Base-by-base conservation (phyloP, 1,140 invertebrate genomes). In the Listronotus bonariensis region DNA sequence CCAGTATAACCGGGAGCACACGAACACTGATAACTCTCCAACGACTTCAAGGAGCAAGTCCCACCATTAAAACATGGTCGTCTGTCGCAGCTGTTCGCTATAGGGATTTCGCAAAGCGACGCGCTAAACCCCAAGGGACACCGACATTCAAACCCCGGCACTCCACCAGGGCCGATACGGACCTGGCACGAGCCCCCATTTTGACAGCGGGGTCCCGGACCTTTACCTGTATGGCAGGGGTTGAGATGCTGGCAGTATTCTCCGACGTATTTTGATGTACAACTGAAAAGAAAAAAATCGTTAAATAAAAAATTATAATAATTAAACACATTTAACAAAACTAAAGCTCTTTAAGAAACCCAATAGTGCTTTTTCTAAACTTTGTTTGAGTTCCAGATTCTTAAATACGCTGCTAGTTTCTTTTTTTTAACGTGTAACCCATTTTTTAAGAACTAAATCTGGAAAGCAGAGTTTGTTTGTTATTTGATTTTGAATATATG, bases 201-300 rank as follows among this genome's bases (percentile, higher is more conserved):
- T 79, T 96, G 92, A 80, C 92, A 95, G 43, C 92, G 86, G 11
- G 86, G 83, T 18, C 85, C 86, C 9, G 86, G 83, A 0, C 87
- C 86, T 48, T 60, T 68, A 6, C 89, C 92, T 48, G 91, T 93
- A 74, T 92, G 86, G 79, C 96, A 98, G 0, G 96, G 95, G 81
- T 97, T 97, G 63, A 87, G 82, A 77, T 95, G 88, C 76, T 97
- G 91, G 76, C 96, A 98, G 81, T 93, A 97, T 78, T 96, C 93
- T 68, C 95, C 95, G 42, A 95, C 92, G 81, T 89, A 96, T 76
- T 89, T 87, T 15, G 91, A 87, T 58, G 92, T 92, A 79, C 96
- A 98, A 75, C 95, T 97, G 89, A 85, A 92, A 80, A 80, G 80
- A 81, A 80, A 72, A 77, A 72, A 74, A 64, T 65, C 56, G 70